Conservation (phyloP, 2,797 vertebrate species). For the Mus caroli region DNA sequence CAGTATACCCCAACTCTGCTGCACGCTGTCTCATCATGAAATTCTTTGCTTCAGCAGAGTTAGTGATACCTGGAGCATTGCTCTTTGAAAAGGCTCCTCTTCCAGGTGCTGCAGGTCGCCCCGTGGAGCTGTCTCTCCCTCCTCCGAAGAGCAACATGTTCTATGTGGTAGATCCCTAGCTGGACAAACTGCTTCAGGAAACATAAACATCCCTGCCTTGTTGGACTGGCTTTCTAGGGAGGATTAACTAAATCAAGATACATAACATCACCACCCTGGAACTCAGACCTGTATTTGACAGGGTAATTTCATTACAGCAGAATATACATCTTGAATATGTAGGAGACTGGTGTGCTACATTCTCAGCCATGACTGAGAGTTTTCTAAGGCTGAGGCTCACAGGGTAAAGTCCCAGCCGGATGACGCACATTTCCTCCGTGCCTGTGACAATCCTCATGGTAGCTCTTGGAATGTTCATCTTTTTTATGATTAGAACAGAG, state of each 20-base stretch:
- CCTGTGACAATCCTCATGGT: constrained; percentile 57
- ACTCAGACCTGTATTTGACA: background rate
- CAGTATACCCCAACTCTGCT: too few species aligned
- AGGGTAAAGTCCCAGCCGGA: constrained; percentile 47
- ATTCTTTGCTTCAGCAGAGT: background rate
- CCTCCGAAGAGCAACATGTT: background rate
- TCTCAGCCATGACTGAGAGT: background rate
- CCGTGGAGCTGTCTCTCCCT: background rate
- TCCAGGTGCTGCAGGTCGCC: too few species aligned
- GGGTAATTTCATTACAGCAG: background rate
- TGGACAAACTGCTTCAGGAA: background rate
- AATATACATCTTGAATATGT: background rate
- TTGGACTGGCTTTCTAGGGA: background rate
- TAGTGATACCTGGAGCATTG: too few species aligned
- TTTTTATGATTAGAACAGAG: constrained; percentile 76
- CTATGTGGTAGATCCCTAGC: background rate
- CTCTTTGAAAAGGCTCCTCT: background rate
- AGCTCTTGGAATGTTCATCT: constrained; percentile 66
- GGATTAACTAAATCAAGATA: constrained; percentile 52
- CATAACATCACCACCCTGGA: background rate
- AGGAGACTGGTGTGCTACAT: background rate
- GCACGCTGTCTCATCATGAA: background rate
- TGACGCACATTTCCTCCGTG: constrained; percentile 34
- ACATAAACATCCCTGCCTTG: background rate
- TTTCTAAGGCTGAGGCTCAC: constrained; percentile 19